Evolutionary conservation across 2,113 vertebrate genomes (phyloP), one percentile per base, ranked within the genome.

Genomic region (Holacanthus passer): DNA sequence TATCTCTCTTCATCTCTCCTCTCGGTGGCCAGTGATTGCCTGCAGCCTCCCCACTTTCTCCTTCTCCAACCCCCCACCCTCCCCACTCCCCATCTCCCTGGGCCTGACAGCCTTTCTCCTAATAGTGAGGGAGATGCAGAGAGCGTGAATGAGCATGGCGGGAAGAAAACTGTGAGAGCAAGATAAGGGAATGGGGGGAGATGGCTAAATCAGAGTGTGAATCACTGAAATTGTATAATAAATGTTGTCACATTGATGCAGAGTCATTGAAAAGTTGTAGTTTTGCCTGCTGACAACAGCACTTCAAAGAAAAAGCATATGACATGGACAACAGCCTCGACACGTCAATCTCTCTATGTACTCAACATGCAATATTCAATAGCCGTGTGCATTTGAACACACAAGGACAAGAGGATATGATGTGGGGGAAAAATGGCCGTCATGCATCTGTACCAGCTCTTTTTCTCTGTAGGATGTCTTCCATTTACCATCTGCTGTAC

Each of bases 1-100:
- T 39, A 73, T 29, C 62, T 73, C 55, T 73, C 66, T 64, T 77
- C 86, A 77, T 89, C 84, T 88, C 69, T 70, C 59, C 81, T 83
- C 77, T 87, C 62, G 22, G 59, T 75, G 66, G 72, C 69, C 41
- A 68, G 79, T 76, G 82, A 90, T 89, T 90, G 89, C 86, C 85
- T 84, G 83, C 72, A 90, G 84, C 81, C 71, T 81, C 71, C 65
- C 65, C 60, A 43, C 72, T 55, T 79, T 73, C 27, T 63, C 53
- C 43, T 59, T 56, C 55, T 52, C 62, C 24, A 39, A 29, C 74
- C 37, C 31, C 35, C 29, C 56, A 39, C 16, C 56, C 24, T 9
- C 39, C 66, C 5, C 43, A 13, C 16, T 17, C 55, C 24, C 14
- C 43, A 41, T 48, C 70, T 82, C 74, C 81, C 71, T 16, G 37